Base-by-base conservation (phyloP, 2,888 invertebrate species). In the Acanthococcus lagerstroemiae region DNA sequence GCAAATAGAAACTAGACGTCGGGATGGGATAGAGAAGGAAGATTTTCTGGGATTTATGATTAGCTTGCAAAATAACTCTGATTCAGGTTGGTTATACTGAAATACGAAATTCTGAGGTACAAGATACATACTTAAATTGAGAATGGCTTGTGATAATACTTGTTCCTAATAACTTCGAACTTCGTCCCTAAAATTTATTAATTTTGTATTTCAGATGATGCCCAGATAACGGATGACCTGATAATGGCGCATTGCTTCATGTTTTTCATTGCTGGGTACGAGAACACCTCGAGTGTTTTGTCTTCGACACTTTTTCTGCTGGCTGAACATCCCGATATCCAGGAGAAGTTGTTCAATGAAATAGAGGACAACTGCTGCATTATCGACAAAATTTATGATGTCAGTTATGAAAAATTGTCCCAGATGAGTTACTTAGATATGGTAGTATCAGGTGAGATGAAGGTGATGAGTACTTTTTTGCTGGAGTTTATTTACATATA, bases 221-320 rank as follows among this genome's bases (percentile, higher is more conserved):
- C 37, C 22, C 52, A 25, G n/a, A 24, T 81, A 69, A 80, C 65
- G 0, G 7, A 66, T 21, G 73, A 80, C 76, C 78, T 79, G 67
- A 72, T 80, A 68, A 71, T 75, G 0, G 74, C 80, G 0, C 79
- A 80, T 67, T 75, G 78, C 0, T 72, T 80, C 1, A 76, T 80
- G 1, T 80, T 82, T 70, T 80, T 80, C 69, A 68, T 78, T 1
- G 81, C 80, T 24, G 81, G 81, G 1, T 80, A 77, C 69, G 81
- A 81, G 71, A 81, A 81, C 0, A 79, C 80, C 0, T 81, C 82
- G 0, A 79, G 82, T 0, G 80, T 82, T 0, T 76, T 83, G 55
- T 79, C 80, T 22, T 82, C 81, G 71, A 74, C 80, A 6, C 75
- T 83, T 44, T 78, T 82, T 71, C 81, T 82, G 73, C 72, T 84